Percentiles rank a stretch among this genome's conserved stretches.
phyloP scores from a whole-genome alignment of 2,113 vertebrate species.

The Marmota flaviventris region DNA sequence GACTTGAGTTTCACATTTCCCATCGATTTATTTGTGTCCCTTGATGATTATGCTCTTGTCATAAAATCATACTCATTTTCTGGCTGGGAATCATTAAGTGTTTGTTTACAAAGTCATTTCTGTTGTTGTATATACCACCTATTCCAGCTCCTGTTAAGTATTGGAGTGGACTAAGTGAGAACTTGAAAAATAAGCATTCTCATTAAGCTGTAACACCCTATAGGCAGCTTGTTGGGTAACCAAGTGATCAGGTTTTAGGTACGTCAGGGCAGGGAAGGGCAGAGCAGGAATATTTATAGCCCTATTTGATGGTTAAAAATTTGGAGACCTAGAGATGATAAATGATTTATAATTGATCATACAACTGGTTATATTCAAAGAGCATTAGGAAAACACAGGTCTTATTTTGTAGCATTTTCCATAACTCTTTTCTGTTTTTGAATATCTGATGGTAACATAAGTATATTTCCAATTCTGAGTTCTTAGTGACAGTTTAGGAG shows the following conservation, averaged over 20 bases:
- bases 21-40: slow-evolving; percentile 27
- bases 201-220: not conserved
- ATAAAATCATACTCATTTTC: slow-evolving; percentile 49
- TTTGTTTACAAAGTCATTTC: slow-evolving; percentile 52
- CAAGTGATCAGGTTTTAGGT: not conserved
- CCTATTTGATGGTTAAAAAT: not conserved
- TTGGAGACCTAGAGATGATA: not conserved
- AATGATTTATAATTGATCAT: not conserved
- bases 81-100: slow-evolving; percentile 17
- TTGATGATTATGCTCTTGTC: slow-evolving; percentile 39
- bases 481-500: not conserved
- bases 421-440: not conserved
- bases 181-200: slow-evolving; percentile 32
- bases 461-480: not conserved
- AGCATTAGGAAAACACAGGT: slow-evolving; percentile 5
- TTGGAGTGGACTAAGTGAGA: not conserved
- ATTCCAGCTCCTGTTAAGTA: slow-evolving; percentile 22
- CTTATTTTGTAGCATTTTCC: not conserved
- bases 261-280: not conserved
- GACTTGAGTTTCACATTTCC: slow-evolving; percentile 41
- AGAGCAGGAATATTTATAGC: not conserved
- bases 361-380: not conserved
- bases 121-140: slow-evolving; percentile 9
- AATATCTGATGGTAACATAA: not conserved
- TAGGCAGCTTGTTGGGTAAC: not conserved